Evolutionary conservation across 2,888 invertebrate species (phyloP), one percentile per base, ranked within the genome.

Genomic region (Andrena minutula): DNA sequence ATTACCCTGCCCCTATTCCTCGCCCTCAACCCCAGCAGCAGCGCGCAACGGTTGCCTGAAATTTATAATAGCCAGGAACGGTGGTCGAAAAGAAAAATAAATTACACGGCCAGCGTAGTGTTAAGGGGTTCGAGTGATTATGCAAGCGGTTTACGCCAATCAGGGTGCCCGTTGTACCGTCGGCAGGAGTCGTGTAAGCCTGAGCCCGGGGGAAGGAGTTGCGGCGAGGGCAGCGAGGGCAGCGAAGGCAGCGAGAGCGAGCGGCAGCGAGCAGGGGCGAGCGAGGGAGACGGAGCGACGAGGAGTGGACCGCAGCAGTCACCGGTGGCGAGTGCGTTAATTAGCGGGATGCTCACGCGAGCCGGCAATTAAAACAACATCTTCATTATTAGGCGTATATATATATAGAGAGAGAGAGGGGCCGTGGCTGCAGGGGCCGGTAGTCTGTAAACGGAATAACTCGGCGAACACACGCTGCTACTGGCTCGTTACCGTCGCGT

Each of bases 311-410:
- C 84, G 88, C 91, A 91, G 88, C 86, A 74, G 78, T 86, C 66
- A 80, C 86, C 90, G 90, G 91, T 91, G 92, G 91, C 90, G 91
- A 92, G 89, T 93, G 93, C 93, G 93, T 93, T 93, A 93, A 93
- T 93, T 93, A 93, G 93, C 91, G 90, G 88, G 92, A 91, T 92
- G 92, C 93, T 92, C 93, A 92, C 93, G 93, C 93, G 92, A 93
- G 92, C 91, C 90, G 87, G 93, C 93, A 93, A 94, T 93, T 93
- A 93, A 93, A 93, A 91, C 92, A 91, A 94, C 93, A 93, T 93
- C 93, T 94, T 94, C 93, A 93, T 94, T 93, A 93, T 93, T 92
- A 92, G 92, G 90, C 91, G 91, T 90, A 90, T 90, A 89, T 90
- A 81, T 86, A 75, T 86, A 85, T 82, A 49, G 51, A 51, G 8